Percentiles rank a stretch among this genome's conserved stretches.
Evolutionary conservation across 2,113 vertebrate species (phyloP).

Genomic region (Petrocephalus microphthalmus): DNA sequence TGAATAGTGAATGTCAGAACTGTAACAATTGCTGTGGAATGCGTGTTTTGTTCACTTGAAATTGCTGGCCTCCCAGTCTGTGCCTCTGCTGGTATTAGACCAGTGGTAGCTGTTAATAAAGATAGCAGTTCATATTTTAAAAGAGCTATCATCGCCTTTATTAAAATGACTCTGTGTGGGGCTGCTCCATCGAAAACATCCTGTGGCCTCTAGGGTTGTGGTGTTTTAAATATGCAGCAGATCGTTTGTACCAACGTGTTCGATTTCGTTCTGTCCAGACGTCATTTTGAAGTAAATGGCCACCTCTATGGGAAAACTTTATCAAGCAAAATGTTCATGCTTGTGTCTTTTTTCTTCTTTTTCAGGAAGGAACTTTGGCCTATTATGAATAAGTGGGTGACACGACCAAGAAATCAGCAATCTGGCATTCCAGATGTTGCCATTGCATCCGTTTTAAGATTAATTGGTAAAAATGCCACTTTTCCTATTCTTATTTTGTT

Average conservation of each 20-base stretch:
- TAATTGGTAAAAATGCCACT: slow-evolving; percentile 72
- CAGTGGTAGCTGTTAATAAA: background rate
- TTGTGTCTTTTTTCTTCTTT: slow-evolving; percentile 30
- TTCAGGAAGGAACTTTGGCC: slow-evolving; percentile 88
- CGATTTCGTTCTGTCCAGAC: background rate
- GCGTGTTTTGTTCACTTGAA: background rate
- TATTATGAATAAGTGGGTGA: slow-evolving; percentile 84
- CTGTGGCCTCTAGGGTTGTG: background rate
- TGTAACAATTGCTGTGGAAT: background rate
- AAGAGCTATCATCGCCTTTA: background rate
- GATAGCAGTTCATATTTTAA: background rate
- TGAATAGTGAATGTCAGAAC: background rate
- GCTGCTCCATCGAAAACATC: background rate
- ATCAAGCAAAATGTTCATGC: background rate
- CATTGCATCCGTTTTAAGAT: slow-evolving; percentile 71
- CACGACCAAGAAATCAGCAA: slow-evolving; percentile 64
- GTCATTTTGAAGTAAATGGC: background rate
- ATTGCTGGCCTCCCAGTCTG: background rate
- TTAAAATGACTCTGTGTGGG: background rate
- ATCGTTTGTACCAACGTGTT: background rate
- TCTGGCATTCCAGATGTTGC: slow-evolving; percentile 62
- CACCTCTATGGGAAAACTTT: background rate
- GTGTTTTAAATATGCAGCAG: background rate
- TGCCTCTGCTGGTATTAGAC: background rate
- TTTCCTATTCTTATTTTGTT: background rate